phyloP scores from a whole-genome alignment of 2,888 invertebrate genomes.

The Cephalotes varians region DNA sequence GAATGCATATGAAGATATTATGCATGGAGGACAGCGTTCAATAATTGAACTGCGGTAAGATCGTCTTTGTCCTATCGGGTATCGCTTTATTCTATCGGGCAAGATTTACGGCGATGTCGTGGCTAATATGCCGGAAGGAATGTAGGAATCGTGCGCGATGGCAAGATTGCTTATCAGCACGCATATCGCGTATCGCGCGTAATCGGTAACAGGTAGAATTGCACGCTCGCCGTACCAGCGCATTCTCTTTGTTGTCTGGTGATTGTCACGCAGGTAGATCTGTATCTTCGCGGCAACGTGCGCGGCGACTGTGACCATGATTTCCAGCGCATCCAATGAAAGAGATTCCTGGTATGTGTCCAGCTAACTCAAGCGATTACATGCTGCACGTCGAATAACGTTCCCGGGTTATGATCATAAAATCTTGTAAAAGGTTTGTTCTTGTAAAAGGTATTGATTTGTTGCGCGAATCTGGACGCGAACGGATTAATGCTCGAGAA shows the following conservation, averaged over 20 bases:
- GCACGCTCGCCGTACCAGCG: slow-evolving; percentile 51
- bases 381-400: slow-evolving; percentile 14
- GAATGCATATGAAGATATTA: slow-evolving; percentile 58
- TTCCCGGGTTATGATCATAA: slow-evolving; percentile 3
- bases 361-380: neutral
- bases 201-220: slow-evolving; percentile 52
- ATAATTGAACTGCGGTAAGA: slow-evolving; percentile 43
- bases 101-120: slow-evolving; percentile 51
- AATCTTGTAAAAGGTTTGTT: neutral
- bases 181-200: slow-evolving; percentile 61
- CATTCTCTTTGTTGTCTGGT: slow-evolving; percentile 63
- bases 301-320: neutral
- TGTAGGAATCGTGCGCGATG: slow-evolving; percentile 1
- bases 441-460: neutral
- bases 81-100: slow-evolving; percentile 28
- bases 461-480: neutral
- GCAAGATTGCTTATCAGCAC: slow-evolving; percentile 63
- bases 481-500: neutral
- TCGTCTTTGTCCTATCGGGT: slow-evolving; percentile 6
- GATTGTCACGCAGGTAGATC: slow-evolving; percentile 72
- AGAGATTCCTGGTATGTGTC: neutral
- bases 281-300: slow-evolving; percentile 61
- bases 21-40: slow-evolving; percentile 37
- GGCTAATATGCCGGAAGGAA: slow-evolving; percentile 64
- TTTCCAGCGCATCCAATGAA: slow-evolving; percentile 4